phyloP scores from a whole-genome alignment of 1,140 invertebrate species.

The Cydia splendana region DNA sequence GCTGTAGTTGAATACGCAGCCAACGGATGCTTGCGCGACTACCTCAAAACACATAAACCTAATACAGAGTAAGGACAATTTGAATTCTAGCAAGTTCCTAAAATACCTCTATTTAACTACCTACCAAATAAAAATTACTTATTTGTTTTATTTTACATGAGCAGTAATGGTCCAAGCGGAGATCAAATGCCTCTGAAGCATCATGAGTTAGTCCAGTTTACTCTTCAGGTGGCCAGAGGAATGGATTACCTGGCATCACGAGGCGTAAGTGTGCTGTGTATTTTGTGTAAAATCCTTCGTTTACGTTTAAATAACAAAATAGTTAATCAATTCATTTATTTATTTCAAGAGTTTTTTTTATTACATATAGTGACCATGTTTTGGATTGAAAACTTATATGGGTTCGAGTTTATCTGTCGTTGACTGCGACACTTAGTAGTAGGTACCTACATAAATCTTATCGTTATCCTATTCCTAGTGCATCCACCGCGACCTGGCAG shows the following conservation, averaged over 20 bases:
- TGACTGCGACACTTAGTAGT: no score
- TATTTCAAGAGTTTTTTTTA: no score
- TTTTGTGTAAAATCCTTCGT: no score
- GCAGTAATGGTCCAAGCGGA: slow-evolving; percentile 56
- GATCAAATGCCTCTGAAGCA: slow-evolving; percentile 91
- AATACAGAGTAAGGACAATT: slow-evolving; percentile 38
- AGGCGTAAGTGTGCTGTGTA: slow-evolving; percentile 82
- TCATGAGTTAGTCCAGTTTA: slow-evolving; percentile 97
- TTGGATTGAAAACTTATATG: no score
- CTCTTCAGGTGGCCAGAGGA: slow-evolving; percentile 97
- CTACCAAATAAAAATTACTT: not conserved
- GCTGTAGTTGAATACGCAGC: slow-evolving; percentile 98
- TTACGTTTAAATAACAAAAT: no score
- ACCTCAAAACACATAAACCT: slow-evolving; percentile 91
- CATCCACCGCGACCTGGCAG: slow-evolving; percentile 98
- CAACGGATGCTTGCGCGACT: slow-evolving; percentile 97
- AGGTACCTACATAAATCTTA: not conserved
- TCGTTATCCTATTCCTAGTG: slow-evolving; percentile 82
- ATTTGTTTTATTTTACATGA: not conserved
- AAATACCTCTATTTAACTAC: not conserved
- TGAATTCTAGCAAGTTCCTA: not conserved
- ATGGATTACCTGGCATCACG: slow-evolving; percentile 98
- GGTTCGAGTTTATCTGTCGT: no score
- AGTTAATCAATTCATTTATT: no score
- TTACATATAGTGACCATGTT: no score